phyloP scores from a whole-genome alignment of 2,797 vertebrate species.

The Limnodromus scolopaceus region DNA sequence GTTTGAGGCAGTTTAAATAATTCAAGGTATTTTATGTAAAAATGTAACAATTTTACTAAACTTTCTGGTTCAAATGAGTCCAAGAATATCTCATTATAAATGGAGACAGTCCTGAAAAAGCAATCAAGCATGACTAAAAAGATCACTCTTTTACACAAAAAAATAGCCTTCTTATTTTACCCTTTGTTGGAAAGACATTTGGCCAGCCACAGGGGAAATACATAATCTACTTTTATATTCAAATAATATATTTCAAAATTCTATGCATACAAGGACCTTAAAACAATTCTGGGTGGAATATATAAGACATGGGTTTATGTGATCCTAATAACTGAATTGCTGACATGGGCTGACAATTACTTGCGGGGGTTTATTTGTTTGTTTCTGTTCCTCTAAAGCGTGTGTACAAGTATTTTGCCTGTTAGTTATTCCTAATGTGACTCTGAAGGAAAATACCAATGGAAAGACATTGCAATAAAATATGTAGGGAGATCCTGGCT shows the following conservation, averaged over 20 bases:
- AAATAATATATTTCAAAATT: constrained; percentile 83
- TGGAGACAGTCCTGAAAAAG: constrained; percentile 83
- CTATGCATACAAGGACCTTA: constrained; percentile 75
- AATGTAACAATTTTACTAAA: constrained; percentile 78
- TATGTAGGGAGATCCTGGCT: background rate
- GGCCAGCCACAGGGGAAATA: constrained; percentile 84
- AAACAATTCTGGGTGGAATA: constrained; percentile 78
- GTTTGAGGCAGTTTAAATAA: constrained; percentile 54
- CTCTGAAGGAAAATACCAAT: constrained; percentile 20
- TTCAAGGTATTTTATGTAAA: constrained; percentile 72
- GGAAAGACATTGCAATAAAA: background rate
- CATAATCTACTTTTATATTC: constrained; percentile 86
- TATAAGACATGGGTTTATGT: constrained; percentile 64
- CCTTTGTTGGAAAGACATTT: constrained; percentile 86
- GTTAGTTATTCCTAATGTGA: background rate
- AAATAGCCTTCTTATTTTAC: constrained; percentile 85
- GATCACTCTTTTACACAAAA: constrained; percentile 84
- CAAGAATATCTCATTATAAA: constrained; percentile 86
- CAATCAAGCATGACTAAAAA: constrained; percentile 85
- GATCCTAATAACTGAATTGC: constrained; percentile 73
- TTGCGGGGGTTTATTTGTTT: constrained; percentile 44
- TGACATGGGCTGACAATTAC: constrained; percentile 69
- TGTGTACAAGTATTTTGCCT: background rate
- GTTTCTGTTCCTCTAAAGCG: constrained; percentile 2
- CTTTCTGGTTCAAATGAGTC: constrained; percentile 84